Percentiles rank a stretch among this genome's conserved stretches.
These are phyloP conservation scores for Scarus forsteni DNA, from an alignment of 2,797 vertebrate genomes.

Conservation along the genomic window DNA sequence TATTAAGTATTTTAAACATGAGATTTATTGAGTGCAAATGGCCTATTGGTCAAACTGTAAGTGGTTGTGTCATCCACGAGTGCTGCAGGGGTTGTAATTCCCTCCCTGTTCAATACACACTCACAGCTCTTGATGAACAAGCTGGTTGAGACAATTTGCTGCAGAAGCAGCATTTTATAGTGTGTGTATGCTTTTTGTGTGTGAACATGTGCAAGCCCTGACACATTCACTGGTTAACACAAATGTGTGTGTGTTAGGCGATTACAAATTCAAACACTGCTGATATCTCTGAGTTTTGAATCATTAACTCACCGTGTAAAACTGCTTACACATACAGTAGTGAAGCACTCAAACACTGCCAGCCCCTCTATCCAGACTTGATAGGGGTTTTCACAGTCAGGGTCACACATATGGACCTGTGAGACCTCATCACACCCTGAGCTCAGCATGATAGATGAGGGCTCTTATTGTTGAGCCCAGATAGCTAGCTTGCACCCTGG, in stretches of 20 bases:
- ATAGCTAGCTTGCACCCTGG: conserved; percentile 28
- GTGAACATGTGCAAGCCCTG: conserved; percentile 7
- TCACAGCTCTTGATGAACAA: conserved; percentile 60
- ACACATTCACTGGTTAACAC: conserved; percentile 23
- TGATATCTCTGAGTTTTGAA: conserved; percentile 40
- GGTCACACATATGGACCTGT: conserved; percentile 65
- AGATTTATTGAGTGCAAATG: conserved; percentile 69
- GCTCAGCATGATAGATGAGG: conserved; percentile 75
- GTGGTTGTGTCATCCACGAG: conserved; percentile 65
- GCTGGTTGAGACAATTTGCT: conserved; percentile 54
- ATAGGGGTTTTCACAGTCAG: conserved; percentile 61
- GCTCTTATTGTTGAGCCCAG: conserved; percentile 62
- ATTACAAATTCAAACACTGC: conserved; percentile 19
- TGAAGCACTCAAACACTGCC: conserved; percentile 30
- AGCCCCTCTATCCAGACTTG: conserved; percentile 45
- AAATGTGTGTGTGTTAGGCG: conserved; percentile 13
- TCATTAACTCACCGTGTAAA: conserved; percentile 53
- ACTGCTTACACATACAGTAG: conserved; percentile 48
- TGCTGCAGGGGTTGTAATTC: conserved; percentile 66
- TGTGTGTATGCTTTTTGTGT: conserved; percentile 6
- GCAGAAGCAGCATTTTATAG: conserved; percentile 56
- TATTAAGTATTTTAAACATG: conserved; percentile 69
- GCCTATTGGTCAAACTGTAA: conserved; percentile 68
- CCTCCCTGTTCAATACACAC: conserved; percentile 58
- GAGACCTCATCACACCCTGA: conserved; percentile 55